phyloP scores from a whole-genome alignment of 2,797 vertebrate species.

The Acipenser oxyrinchus region DNA sequence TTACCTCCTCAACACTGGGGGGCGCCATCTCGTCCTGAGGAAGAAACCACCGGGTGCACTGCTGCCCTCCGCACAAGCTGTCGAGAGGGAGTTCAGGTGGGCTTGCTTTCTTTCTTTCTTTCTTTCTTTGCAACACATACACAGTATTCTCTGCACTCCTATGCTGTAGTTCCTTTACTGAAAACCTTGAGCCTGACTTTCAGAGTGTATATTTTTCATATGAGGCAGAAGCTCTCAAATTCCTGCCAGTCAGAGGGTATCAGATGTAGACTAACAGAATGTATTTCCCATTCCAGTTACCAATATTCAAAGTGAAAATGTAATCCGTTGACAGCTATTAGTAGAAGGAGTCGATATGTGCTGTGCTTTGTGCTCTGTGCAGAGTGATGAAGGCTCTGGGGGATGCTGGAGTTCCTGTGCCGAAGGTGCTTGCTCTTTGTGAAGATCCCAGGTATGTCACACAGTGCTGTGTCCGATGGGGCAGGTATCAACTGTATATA shows the following conservation, averaged over 20 bases:
- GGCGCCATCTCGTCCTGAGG: constrained; percentile 54
- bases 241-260: not conserved
- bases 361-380: constrained; percentile 14
- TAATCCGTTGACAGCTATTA: not conserved
- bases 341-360: not conserved
- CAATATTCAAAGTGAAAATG: not conserved
- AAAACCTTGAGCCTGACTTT: not conserved
- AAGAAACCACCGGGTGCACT: constrained; percentile 48
- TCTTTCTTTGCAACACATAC: not conserved
- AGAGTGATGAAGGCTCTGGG: constrained; percentile 64
- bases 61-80: constrained; percentile 35
- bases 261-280: too few relatives aligned
- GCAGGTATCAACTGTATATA: too few relatives aligned
- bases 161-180: not conserved
- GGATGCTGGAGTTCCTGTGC: constrained; percentile 56
- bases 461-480: too few relatives aligned
- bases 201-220: not conserved
- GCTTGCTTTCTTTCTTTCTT: not conserved
- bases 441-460: constrained; percentile 56
- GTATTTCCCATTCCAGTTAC: not conserved
- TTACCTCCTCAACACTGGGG: constrained; percentile 45
- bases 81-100: constrained; percentile 65
- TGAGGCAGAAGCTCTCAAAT: too few relatives aligned
- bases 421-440: constrained; percentile 54
- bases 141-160: not conserved